These are phyloP conservation scores for Naja naja DNA, from an alignment of 2,113 vertebrate species.

Conservation along the genomic window DNA sequence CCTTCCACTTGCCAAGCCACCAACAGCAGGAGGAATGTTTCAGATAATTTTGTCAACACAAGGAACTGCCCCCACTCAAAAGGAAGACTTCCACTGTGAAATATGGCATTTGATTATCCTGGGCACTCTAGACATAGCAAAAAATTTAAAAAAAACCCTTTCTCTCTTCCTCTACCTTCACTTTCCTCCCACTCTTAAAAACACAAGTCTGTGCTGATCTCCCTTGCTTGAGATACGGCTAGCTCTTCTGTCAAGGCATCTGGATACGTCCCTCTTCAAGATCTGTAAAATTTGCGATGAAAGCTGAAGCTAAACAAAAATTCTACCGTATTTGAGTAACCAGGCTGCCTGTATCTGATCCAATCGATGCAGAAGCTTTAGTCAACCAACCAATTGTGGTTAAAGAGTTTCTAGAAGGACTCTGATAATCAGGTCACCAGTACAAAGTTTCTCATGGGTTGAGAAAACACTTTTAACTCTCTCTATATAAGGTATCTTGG, in stretches of 20 bases:
- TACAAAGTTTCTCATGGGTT: not conserved
- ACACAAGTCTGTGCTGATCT: not conserved
- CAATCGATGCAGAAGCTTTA: not conserved
- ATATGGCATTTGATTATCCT: not conserved
- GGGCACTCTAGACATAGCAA: not conserved
- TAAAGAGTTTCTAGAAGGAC: not conserved
- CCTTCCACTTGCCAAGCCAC: conserved; percentile 18
- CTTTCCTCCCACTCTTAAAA: not conserved
- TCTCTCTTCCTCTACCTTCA: not conserved
- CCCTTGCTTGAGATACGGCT: not conserved
- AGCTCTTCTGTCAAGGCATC: not conserved
- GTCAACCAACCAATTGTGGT: not conserved
- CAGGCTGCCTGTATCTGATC: not conserved
- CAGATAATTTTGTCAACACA: not conserved
- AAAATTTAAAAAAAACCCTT: too few species aligned
- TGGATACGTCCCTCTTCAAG: not conserved
- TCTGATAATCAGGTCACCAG: not conserved
- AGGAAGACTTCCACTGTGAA: not conserved
- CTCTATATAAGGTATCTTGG: not conserved
- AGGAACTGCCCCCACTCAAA: conserved; percentile 14
- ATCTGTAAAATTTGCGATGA: not conserved
- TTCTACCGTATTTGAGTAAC: not conserved
- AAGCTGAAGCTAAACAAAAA: not conserved
- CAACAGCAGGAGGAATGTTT: conserved; percentile 14
- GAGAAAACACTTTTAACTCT: not conserved